A percentile compares a stretch with the other conserved stretches of the same genome.
phyloP scores from a whole-genome alignment of 2,113 vertebrate genomes.

The Aplodontia rufa region DNA sequence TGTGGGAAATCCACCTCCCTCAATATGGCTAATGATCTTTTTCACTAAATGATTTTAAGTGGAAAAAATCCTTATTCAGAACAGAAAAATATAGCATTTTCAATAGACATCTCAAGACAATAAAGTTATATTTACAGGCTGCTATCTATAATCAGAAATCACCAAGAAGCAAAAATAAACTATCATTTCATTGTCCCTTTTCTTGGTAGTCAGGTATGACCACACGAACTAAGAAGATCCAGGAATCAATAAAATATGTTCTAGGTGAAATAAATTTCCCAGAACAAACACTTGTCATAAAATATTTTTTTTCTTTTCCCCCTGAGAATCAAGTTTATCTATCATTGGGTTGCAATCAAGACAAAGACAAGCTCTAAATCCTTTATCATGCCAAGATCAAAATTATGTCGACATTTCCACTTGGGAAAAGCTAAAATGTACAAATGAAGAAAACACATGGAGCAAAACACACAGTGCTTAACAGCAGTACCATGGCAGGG shows the following conservation, averaged over 20 bases:
- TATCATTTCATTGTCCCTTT: slow-evolving; percentile 41
- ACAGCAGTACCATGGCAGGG: slow-evolving; percentile 35
- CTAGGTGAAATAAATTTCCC: slow-evolving; percentile 40
- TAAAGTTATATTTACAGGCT: slow-evolving; percentile 62
- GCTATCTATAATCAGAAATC: slow-evolving; percentile 59
- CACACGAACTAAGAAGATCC: slow-evolving; percentile 30
- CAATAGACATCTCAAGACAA: slow-evolving; percentile 61
- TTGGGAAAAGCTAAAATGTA: slow-evolving; percentile 71
- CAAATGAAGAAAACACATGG: slow-evolving; percentile 54
- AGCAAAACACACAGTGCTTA: slow-evolving; percentile 52
- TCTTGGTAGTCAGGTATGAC: slow-evolving; percentile 22
- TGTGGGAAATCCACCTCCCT: slow-evolving; percentile 60
- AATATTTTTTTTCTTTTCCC: slow-evolving; percentile 45
- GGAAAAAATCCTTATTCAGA: slow-evolving; percentile 56
- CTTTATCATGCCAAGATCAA: slow-evolving; percentile 61
- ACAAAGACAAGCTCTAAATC: slow-evolving; percentile 72
- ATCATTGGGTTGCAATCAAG: slow-evolving; percentile 46
- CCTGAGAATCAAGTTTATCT: slow-evolving; percentile 44
- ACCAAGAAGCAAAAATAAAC: slow-evolving; percentile 53
- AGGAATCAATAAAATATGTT: slow-evolving; percentile 30
- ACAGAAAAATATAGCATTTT: slow-evolving; percentile 70
- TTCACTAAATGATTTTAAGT: slow-evolving; percentile 55
- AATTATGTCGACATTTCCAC: slow-evolving; percentile 52
- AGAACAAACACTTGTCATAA: slow-evolving; percentile 60
- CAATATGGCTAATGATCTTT: slow-evolving; percentile 43